Conservation (phyloP, 2,888 invertebrate genomes). For the Pterostichus niger region DNA sequence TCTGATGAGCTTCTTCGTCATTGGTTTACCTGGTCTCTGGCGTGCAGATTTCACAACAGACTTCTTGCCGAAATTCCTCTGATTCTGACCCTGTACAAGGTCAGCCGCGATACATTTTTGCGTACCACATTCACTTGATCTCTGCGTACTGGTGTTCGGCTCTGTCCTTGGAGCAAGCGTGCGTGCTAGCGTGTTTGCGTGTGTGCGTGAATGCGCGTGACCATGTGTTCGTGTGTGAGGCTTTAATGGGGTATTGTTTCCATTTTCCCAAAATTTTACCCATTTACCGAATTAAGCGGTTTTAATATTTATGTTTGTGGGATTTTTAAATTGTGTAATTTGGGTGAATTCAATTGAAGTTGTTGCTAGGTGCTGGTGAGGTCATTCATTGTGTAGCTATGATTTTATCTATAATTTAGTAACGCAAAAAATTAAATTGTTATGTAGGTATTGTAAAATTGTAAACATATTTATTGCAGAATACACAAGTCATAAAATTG, state of each 20-base stretch:
- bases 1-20: too few species aligned
- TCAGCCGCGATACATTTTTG: conserved; percentile 53
- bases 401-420: too few species aligned
- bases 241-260: conserved; percentile 14
- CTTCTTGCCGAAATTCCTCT: conserved; percentile 33
- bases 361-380: too few species aligned
- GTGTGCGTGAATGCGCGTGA: not conserved
- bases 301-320: conserved; percentile 14
- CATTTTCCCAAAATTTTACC: conserved; percentile 48
- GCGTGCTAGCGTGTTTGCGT: conserved; percentile 13
- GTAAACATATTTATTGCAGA: too few species aligned
- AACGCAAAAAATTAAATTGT: too few species aligned
- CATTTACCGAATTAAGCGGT: conserved; percentile 7
- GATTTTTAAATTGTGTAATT: not conserved
- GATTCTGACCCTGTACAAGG: conserved; percentile 45
- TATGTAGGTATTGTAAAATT: too few species aligned
- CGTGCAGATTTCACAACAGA: too few species aligned
- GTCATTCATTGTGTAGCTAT: too few species aligned
- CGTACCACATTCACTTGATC: conserved; percentile 58
- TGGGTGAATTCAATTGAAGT: too few species aligned
- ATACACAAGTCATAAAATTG: too few species aligned
- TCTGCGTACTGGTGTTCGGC: not conserved
- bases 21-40: too few species aligned
- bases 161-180: conserved; percentile 39
- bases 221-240: not conserved